phyloP scores from a whole-genome alignment of 2,113 vertebrate species.

The Hemiscyllium ocellatum region DNA sequence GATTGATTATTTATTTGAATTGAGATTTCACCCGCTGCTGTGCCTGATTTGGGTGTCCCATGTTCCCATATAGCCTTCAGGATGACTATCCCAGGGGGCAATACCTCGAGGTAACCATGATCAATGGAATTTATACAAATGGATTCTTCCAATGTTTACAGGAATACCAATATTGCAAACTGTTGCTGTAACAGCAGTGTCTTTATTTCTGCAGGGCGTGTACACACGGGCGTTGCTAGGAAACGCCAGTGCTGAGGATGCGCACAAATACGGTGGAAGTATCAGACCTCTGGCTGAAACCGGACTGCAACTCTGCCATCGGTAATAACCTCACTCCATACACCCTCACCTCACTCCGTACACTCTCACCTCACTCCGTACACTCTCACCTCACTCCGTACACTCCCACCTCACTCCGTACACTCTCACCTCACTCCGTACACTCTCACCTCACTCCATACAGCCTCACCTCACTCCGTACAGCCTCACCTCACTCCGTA shows the following conservation, averaged over 20 bases:
- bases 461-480: no score
- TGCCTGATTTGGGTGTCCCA: no score
- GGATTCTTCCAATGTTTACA: not conserved
- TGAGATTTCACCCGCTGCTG: no score
- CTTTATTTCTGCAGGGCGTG: constrained; percentile 63
- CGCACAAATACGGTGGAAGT: constrained; percentile 57
- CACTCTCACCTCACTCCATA: no score
- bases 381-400: no score
- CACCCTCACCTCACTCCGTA: not conserved
- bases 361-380: not conserved
- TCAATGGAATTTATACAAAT: not conserved
- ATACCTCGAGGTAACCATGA: no score
- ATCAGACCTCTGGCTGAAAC: constrained; percentile 75
- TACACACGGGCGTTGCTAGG: constrained; percentile 74
- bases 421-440: no score
- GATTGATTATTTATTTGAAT: no score
- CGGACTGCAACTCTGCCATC: constrained; percentile 65
- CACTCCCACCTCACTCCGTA: no score
- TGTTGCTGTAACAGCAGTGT: not conserved
- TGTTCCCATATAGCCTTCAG: no score
- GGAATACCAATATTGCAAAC: not conserved
- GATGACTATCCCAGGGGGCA: no score
- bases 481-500: no score
- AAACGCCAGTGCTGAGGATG: constrained; percentile 75
- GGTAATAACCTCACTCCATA: constrained; percentile 49